These are phyloP conservation scores for Numenius phaeopus DNA, from an alignment of 2,797 vertebrate genomes.

Conservation along the genomic window DNA sequence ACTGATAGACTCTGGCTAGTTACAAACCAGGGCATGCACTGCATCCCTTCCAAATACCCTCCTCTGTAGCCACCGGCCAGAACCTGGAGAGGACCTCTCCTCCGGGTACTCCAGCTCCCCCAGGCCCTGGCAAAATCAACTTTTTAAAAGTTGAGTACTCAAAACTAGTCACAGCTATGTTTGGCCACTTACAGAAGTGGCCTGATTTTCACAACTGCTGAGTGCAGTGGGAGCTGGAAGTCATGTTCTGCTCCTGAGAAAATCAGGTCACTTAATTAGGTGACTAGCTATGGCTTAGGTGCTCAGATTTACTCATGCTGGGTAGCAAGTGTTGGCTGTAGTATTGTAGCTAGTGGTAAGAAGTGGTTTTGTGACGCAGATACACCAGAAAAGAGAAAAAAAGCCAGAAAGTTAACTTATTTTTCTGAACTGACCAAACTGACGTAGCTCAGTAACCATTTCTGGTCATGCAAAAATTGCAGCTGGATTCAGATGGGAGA, in stretches of 20 bases:
- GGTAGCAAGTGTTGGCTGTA: not conserved
- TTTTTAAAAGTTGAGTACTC: not conserved
- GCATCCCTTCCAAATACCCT: not conserved
- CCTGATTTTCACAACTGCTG: conserved; percentile 55
- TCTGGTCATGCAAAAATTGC: not conserved
- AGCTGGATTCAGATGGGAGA: not conserved
- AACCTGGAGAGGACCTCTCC: not conserved
- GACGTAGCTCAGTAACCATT: accelerated
- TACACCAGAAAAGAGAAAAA: not conserved
- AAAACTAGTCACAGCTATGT: not conserved
- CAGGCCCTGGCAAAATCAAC: not conserved
- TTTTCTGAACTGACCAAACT: not conserved
- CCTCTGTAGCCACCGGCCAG: not conserved
- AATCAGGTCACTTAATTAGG: conserved; percentile 62
- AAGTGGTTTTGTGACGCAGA: not conserved
- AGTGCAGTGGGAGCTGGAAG: conserved; percentile 47
- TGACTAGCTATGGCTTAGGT: not conserved
- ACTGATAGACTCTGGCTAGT: not conserved
- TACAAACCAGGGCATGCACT: not conserved
- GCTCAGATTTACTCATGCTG: not conserved
- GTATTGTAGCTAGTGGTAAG: not conserved
- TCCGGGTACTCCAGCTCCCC: not conserved
- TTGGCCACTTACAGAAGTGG: not conserved
- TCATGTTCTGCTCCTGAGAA: not conserved
- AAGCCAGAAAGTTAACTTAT: not conserved